Evolutionary conservation across 2,888 invertebrate species (phyloP), one percentile per base, ranked within the genome.

Genomic region (Galeruca laticollis): DNA sequence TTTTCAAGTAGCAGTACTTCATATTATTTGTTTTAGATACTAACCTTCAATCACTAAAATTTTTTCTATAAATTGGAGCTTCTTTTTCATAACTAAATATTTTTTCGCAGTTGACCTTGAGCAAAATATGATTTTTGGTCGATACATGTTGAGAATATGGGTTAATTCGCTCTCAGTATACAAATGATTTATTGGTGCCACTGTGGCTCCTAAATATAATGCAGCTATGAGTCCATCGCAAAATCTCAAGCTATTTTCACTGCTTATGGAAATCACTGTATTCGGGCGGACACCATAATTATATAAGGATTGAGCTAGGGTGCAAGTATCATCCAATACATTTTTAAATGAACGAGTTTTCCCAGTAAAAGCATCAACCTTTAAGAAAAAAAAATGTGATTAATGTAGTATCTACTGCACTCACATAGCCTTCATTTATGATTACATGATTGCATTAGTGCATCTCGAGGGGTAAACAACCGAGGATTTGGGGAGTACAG

Each of bases 121-220:
- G 40, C 89, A 88, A 80, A 93, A 90, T 74, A 93, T 87, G 60
- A 89, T 85, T 80, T 89, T 90, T 56, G 93, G 92, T 78, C 89
- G 89, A 0, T 90, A 90, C 69, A 93, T 88, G 68, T 87, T 88
- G 1, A 91, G 79, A 15, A 89, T 84, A 79, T 92, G 92, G 15
- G 73, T 60, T 33, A 79, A 47, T 73, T 81, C 81, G 15, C 56
- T 33, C 9, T 21, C 33, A 2, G 63, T 67, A 9, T 73, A 73
- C 6, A 60, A 70, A 33, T 75, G 75, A 69, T 81, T 82, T 10
- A 83, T 64, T 2, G 80, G 78, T 4, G 79, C 77, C n/a, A 77
- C 61, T 5, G 73, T 72, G 6, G 79, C 78, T 3, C 82, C 82
- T 8, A 78, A 66, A 63, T 78, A 81, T 6, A 80, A 65, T 9